Conservation (phyloP, 2,113 vertebrate species). For the Otis tarda region DNA sequence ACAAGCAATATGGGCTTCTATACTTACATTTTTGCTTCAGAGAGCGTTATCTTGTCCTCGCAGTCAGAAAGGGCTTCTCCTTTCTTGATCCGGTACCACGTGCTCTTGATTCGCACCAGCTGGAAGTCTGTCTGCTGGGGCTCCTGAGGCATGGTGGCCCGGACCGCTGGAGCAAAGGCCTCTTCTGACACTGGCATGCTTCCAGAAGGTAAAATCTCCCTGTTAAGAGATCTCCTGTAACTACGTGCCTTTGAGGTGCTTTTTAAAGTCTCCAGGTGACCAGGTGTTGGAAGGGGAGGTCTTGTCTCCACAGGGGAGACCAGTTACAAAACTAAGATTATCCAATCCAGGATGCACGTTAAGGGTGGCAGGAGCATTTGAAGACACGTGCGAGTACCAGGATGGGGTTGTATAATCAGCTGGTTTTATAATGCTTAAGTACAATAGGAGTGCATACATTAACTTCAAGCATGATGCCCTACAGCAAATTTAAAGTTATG, state of each 20-base stretch:
- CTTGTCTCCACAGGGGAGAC: background rate
- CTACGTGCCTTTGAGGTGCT: background rate
- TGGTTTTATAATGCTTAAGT: slow-evolving; percentile 54
- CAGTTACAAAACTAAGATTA: slow-evolving; percentile 64
- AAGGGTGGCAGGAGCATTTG: background rate
- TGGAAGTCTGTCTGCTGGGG: slow-evolving; percentile 72
- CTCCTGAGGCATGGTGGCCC: background rate
- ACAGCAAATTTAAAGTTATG: slow-evolving; percentile 38
- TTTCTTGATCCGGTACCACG: slow-evolving; percentile 73
- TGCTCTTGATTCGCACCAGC: slow-evolving; percentile 76
- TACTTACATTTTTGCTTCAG: slow-evolving; percentile 84
- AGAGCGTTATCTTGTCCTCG: slow-evolving; percentile 57
- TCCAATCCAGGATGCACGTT: background rate
- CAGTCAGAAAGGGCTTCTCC: slow-evolving; percentile 25
- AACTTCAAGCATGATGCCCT: slow-evolving; percentile 31
- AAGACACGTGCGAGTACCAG: slow-evolving; percentile 10
- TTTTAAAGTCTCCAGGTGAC: slow-evolving; percentile 57
- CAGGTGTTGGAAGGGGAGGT: slow-evolving; percentile 9
- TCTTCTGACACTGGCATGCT: slow-evolving; percentile 34
- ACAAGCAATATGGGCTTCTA: rapidly evolving
- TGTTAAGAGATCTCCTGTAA: background rate
- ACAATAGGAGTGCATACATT: background rate
- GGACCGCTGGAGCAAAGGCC: background rate
- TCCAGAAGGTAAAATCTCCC: background rate
- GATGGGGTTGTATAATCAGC: slow-evolving; percentile 47